Evolutionary conservation across 2,888 invertebrate genomes (phyloP).

Genomic region (Dasypolia templi): DNA sequence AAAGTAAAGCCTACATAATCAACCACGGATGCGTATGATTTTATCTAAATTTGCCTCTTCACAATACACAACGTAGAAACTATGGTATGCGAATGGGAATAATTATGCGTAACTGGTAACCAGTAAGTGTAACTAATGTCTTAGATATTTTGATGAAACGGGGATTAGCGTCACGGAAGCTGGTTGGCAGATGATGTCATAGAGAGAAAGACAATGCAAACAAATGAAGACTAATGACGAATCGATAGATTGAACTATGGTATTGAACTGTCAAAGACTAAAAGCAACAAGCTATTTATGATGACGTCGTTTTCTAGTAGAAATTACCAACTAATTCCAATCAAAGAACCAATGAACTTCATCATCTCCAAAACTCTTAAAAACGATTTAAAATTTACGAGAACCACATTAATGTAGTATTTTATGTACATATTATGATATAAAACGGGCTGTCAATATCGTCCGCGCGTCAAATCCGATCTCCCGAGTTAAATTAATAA

Average conservation of each 20-base stretch:
- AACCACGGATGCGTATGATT: not conserved
- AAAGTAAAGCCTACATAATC: not conserved
- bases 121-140: slow-evolving; percentile 52
- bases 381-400: slow-evolving; percentile 62
- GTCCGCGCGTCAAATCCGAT: slow-evolving; percentile 69
- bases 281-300: not conserved
- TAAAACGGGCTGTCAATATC: slow-evolving; percentile 68
- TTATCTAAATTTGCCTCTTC: slow-evolving; percentile 5
- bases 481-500: slow-evolving; percentile 71
- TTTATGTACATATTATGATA: slow-evolving; percentile 55
- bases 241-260: not conserved
- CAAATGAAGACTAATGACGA: slow-evolving; percentile 19
- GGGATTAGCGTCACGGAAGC: slow-evolving; percentile 54
- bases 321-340: not conserved
- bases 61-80: slow-evolving; percentile 20
- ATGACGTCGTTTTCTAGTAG: not conserved
- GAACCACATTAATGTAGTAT: slow-evolving; percentile 52
- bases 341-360: slow-evolving; percentile 20
- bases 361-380: slow-evolving; percentile 20
- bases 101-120: slow-evolving; percentile 27
- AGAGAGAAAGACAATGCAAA: not conserved
- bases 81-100: slow-evolving; percentile 39
- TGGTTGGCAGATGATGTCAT: slow-evolving; percentile 14
- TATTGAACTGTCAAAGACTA: not conserved
- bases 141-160: slow-evolving; percentile 46